phyloP scores from a whole-genome alignment of 2,888 invertebrate species.

The Cantharis nigra region DNA sequence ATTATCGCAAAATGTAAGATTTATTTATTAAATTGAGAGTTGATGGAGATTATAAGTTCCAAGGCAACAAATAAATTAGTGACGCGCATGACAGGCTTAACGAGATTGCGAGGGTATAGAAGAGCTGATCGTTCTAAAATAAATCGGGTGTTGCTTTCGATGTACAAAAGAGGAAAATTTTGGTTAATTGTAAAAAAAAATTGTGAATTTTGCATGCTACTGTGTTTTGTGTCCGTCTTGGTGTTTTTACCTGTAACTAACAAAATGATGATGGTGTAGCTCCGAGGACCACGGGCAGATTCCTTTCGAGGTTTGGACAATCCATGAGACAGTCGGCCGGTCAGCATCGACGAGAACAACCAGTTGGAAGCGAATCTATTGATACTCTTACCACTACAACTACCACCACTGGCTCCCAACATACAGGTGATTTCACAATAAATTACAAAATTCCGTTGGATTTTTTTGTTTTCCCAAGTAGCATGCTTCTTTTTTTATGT shows the following conservation, averaged over 20 bases:
- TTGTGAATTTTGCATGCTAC: neutral
- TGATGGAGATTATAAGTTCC: too few relatives aligned
- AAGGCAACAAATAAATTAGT: too few relatives aligned
- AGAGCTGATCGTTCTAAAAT: too few relatives aligned
- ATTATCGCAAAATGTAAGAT: too few relatives aligned
- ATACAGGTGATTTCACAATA: slow-evolving; percentile 46
- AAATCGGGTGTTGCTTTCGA: too few relatives aligned
- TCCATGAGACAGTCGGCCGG: slow-evolving; percentile 51
- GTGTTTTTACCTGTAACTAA: slow-evolving; percentile 6
- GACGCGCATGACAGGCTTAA: too few relatives aligned
- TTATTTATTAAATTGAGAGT: too few relatives aligned
- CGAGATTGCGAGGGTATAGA: too few relatives aligned
- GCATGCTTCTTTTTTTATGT: neutral
- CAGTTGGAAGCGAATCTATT: slow-evolving; percentile 49
- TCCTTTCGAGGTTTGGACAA: slow-evolving; percentile 44
- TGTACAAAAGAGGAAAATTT: too few relatives aligned
- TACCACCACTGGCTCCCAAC: slow-evolving; percentile 50
- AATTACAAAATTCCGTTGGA: neutral
- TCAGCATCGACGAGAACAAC: slow-evolving; percentile 46
- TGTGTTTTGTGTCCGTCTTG: neutral
- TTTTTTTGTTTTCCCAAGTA: neutral
- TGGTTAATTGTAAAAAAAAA: too few relatives aligned
- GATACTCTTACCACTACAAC: slow-evolving; percentile 49
- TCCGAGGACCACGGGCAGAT: slow-evolving; percentile 44
- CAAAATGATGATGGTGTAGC: slow-evolving; percentile 41